Percentiles rank a stretch among this genome's conserved stretches.
Conservation (phyloP, 2,113 vertebrate genomes). For the Sander vitreus region DNA sequence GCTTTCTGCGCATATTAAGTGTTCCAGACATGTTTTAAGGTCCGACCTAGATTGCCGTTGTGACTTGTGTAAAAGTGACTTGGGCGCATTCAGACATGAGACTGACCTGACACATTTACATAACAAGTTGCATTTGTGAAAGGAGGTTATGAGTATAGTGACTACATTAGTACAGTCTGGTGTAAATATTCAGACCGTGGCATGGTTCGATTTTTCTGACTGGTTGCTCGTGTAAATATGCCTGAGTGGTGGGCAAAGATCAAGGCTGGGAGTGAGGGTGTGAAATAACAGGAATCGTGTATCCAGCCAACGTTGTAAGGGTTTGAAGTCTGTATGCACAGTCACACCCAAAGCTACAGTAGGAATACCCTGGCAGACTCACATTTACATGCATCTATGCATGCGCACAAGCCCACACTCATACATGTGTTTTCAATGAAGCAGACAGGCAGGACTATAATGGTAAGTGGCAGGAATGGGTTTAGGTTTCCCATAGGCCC, state of each 20-base stretch:
- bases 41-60: background rate
- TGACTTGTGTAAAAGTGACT: background rate
- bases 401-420: conserved; percentile 43
- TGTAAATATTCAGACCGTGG: conserved; percentile 40
- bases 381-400: conserved; percentile 70
- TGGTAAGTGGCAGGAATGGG: conserved; percentile 79
- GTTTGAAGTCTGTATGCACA: conserved; percentile 58
- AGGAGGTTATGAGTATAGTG: conserved; percentile 5
- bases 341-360: conserved; percentile 70
- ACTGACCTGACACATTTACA: conserved; percentile 1
- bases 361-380: conserved; percentile 42
- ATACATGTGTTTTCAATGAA: conserved; percentile 82
- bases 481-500: conserved; percentile 77
- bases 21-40: background rate
- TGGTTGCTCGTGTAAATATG: conserved; percentile 46
- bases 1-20: background rate
- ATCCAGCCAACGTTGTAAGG: conserved; percentile 48
- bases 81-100: background rate
- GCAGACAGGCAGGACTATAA: conserved; percentile 74
- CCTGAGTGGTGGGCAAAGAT: conserved; percentile 52
- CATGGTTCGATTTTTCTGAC: conserved; percentile 21
- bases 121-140: conserved; percentile 15
- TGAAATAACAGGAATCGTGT: conserved; percentile 48
- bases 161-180: conserved; percentile 26
- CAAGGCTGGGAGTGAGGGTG: conserved; percentile 28